Evolutionary conservation across 2,888 invertebrate genomes (phyloP).

Genomic region (Ichneumoninae sp.): DNA sequence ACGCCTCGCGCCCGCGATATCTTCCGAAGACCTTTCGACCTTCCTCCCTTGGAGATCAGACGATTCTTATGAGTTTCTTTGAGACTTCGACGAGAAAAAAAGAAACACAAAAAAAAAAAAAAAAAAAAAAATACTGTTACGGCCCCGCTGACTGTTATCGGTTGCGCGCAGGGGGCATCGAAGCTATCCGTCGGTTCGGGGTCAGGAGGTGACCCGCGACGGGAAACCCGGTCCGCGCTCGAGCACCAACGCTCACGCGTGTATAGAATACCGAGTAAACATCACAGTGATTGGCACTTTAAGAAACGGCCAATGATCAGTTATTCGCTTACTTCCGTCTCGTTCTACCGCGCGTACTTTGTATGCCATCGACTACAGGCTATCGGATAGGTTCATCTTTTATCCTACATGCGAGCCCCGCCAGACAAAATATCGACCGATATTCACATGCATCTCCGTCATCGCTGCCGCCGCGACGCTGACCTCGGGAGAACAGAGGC

Average conservation of each 20-base stretch:
- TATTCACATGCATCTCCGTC: conserved; percentile 36
- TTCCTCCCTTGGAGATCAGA: conserved; percentile 47
- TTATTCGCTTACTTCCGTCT: not conserved
- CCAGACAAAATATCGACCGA: conserved; percentile 58
- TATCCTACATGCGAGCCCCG: not conserved
- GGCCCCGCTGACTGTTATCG: conserved; percentile 78
- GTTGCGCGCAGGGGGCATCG: conserved; percentile 83
- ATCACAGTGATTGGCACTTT: conserved; percentile 7
- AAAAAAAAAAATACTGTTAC: conserved; percentile 49
- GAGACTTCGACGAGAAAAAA: too few species aligned
- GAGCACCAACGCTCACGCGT: conserved; percentile 47
- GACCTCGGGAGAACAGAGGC: conserved; percentile 26
- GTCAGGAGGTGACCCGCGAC: conserved; percentile 62
- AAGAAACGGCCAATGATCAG: not conserved
- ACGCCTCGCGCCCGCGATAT: conserved; percentile 69
- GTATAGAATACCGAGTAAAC: conserved; percentile 1
- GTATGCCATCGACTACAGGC: conserved; percentile 3
- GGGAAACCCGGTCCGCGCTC: conserved; percentile 68
- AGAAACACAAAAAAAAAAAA: conserved; percentile 53
- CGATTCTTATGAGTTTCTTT: conserved; percentile 55
- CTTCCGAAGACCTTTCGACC: conserved; percentile 66
- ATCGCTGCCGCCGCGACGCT: conserved; percentile 29
- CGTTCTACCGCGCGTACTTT: not conserved
- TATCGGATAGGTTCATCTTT: not conserved
- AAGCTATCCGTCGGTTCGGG: conserved; percentile 77